Conservation (phyloP, 2,113 vertebrate genomes). For the Danionella cerebrum region DNA sequence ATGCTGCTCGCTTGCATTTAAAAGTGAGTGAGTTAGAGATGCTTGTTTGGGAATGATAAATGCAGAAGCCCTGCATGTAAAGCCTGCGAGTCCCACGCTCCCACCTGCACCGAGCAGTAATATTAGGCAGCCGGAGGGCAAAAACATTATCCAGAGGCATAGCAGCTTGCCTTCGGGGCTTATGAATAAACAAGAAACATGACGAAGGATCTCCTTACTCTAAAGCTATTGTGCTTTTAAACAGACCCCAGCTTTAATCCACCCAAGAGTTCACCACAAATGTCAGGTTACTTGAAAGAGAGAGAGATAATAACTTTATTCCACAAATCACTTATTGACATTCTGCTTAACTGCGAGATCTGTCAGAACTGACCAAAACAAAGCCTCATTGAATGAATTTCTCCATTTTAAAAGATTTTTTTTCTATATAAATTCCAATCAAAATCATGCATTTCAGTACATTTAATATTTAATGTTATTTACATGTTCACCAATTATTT, state of each 20-base stretch:
- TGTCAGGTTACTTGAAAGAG: neutral
- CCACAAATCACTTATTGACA: no score
- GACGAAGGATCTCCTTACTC: slow-evolving; percentile 63
- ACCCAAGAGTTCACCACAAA: slow-evolving; percentile 1
- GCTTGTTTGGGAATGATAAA: neutral
- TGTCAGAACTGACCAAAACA: no score
- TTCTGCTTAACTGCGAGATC: no score
- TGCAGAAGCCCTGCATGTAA: slow-evolving; percentile 13
- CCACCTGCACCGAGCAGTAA: slow-evolving; percentile 30
- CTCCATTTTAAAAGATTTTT: no score
- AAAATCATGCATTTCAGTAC: no score
- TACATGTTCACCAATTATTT: no score
- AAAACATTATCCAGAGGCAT: slow-evolving; percentile 65
- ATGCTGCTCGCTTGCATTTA: neutral
- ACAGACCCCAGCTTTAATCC: slow-evolving; percentile 14
- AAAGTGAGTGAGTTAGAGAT: neutral
- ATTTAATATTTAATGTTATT: no score
- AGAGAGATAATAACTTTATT: neutral
- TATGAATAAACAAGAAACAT: slow-evolving; percentile 71
- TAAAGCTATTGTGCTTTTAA: slow-evolving; percentile 62
- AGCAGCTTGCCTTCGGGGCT: slow-evolving; percentile 64
- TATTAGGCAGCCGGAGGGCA: slow-evolving; percentile 62
- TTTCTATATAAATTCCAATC: no score
- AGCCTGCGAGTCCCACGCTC: neutral
- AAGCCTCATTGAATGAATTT: no score